Evolutionary conservation across 1,140 invertebrate genomes (phyloP), one percentile per base, ranked within the genome.

Genomic region (Armadillidium nasatum): DNA sequence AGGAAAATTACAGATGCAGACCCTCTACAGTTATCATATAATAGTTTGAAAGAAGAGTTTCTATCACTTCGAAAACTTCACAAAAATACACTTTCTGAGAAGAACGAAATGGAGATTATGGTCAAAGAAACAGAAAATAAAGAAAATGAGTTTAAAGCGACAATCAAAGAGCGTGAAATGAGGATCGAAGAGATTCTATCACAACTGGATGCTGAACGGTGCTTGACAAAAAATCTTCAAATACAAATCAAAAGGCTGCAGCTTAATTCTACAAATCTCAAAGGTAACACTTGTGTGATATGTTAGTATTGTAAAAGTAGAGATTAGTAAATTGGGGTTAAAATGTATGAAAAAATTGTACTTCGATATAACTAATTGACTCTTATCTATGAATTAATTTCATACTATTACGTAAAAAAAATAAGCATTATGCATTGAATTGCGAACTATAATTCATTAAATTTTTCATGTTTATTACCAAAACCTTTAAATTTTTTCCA

Each of bases 31-130:
- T 15, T 60, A 19, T 60, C 50, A 60, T 60, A 60, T 7, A 13
- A 60, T 4, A 60, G 7, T 19, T 19, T 60, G 19, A 13, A 60
- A 60, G 7, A 60, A 7, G 19, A 60, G 19, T 19, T 15, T 7
- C 2, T 60, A 15, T 4, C 50, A 13, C 50, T 60, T 19, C 0
- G 19, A 60, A 60, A 60, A 2, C 1, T 13, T 60, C 19, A 60
- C 50, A 60, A 60, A 60, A 60, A 60, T 19, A 3, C n/a, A n/a
- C 70, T 43, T 23, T 43, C 70, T n/a, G 74, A 75, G 67, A 68
- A 75, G 11, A 75, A 15, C 13, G 10, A 45, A 10, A 15, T 70
- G 15, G 44, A 23, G 45, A 44, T 13, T 0, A 44, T 15, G 33
- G 10, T 15, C 11, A 45, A 70, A 44, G 19, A 70, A 70, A 7